Evolutionary conservation across 2,113 vertebrate genomes (phyloP), one percentile per base, ranked within the genome.

Genomic region (Hiodon alosoides): DNA sequence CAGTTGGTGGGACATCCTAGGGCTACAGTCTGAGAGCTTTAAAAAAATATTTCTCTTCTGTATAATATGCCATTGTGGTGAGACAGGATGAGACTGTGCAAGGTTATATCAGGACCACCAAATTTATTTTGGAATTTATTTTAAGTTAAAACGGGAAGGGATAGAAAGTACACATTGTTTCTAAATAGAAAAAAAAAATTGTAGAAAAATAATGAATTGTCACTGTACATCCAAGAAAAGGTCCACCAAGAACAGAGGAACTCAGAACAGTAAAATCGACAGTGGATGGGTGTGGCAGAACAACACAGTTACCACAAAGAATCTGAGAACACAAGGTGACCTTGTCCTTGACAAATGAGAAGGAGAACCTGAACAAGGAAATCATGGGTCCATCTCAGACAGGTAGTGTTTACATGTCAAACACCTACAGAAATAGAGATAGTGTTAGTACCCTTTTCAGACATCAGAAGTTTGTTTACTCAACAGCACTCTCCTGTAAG

Each of bases 321-420:
- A 10, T 66, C 48, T 10, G 2, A n/a, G 60, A 51, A 48, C 60
- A 64, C 52, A 13, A 0, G 7, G 51, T 14, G 16, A 64, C n/a
- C 11, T 50, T 73, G 72, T 65, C 72, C 72, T 73, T 69, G 67
- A 54, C 10, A n/a, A 68, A 31, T 31, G 31, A 31, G 31, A 14
- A 59, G 9, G 9, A 9, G 9, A 6, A 59, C 14, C 58, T 59
- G 58, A 59, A 14, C 58, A 9, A 59, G 14, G 58, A 48, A 11
- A 17, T 67, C 7, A 67, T 47, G 3, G 47, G 5, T 46, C 60
- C 7, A n/a, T 51, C 59, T 31, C 46, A 65, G 54, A 57, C 73
- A 58, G 73, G 61, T 31, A 7, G 55, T 74, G 65, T 74, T 74
- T 67, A 74, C 52, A 55, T 16, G 8, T 48, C 14, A 57, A 74